Base-by-base conservation (phyloP, 2,113 vertebrate species). In the Eurystomus gularis region DNA sequence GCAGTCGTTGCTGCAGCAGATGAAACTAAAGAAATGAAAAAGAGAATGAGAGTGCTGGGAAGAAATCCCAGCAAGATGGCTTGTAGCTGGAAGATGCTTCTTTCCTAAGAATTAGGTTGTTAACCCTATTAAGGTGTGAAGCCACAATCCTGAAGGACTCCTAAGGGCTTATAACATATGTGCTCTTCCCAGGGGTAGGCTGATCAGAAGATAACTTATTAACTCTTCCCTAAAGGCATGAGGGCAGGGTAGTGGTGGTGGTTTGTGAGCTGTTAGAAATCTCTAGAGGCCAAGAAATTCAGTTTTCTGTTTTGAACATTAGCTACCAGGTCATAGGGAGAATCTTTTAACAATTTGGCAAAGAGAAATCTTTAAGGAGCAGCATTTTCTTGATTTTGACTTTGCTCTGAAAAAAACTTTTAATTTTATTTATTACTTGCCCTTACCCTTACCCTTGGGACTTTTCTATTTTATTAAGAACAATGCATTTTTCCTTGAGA, bases 241-340 rank as follows among this genome's bases (percentile, higher is more conserved):
- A 9, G 3, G 2, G 3, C 70, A 15, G 8, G 5, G 9, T 3
- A 16, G n/a, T 20, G 28, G 4, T 42, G 7, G 23, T 7, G 9
- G 10, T 14, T 82, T 40, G 11, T 61, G 62, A 75, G 10, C 31
- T 79, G 16, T 35, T 79, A 26, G n/a, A 78, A 61, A 17, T 49
- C 26, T 44, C 24, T 44, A 39, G 40, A 79, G 31, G 21, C 42
- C 40, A 78, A 73, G 25, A 82, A 64, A 73, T 13, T 46, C 8
- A 39, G 23, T 57, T 83, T 15, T 81, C 26, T 85, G 15, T 55
- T 81, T 78, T 64, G 35, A 65, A 44, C 19, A 9, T 57, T 44
- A 44, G 13, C 35, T 66, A 11, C 24, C 31, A 75, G 51, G 33
- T 49, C n/a, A 42, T 10, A 82, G n/a, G 37, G 26, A 61, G 40